Percentiles rank a stretch among this genome's conserved stretches.
These are phyloP conservation scores for Punctoribates punctum DNA, from an alignment of 2,888 invertebrate genomes.

Conservation along the genomic window DNA sequence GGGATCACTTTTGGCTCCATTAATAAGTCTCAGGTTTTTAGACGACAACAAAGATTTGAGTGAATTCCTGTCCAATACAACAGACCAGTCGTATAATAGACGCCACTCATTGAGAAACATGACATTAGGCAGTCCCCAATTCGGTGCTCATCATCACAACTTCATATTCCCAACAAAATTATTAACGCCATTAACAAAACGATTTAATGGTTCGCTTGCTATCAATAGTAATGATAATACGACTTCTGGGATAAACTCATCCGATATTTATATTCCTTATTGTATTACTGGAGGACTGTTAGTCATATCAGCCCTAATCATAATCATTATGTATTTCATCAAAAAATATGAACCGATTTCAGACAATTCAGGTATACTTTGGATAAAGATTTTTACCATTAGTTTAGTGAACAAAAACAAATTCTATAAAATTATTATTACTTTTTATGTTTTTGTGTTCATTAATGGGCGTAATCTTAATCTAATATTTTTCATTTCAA, in stretches of 20 bases:
- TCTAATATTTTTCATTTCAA: background rate
- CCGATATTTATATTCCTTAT: conserved; percentile 31
- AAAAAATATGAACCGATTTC: conserved; percentile 19
- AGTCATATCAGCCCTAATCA: background rate
- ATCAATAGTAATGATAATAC: background rate
- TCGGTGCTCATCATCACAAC: conserved; percentile 32
- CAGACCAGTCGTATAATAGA: background rate
- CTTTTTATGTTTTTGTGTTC: background rate
- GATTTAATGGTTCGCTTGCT: background rate
- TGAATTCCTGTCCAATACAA: background rate
- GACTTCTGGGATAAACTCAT: background rate
- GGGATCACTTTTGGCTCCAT: conserved; percentile 30
- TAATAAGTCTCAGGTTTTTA: conserved; percentile 29
- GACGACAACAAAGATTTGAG: background rate
- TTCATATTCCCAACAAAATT: conserved; percentile 16
- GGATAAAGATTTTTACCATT: too few species aligned
- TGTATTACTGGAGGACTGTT: conserved; percentile 26
- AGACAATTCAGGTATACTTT: conserved; percentile 12
- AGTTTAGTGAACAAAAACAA: background rate
- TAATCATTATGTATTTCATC: conserved; percentile 20
- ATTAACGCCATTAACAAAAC: background rate
- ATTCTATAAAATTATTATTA: background rate
- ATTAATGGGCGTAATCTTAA: conserved; percentile 1
- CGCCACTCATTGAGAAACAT: background rate
- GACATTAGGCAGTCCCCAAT: background rate